These are phyloP conservation scores for Hoplodrina ambigua DNA, from an alignment of 2,888 invertebrate species.

Conservation along the genomic window DNA sequence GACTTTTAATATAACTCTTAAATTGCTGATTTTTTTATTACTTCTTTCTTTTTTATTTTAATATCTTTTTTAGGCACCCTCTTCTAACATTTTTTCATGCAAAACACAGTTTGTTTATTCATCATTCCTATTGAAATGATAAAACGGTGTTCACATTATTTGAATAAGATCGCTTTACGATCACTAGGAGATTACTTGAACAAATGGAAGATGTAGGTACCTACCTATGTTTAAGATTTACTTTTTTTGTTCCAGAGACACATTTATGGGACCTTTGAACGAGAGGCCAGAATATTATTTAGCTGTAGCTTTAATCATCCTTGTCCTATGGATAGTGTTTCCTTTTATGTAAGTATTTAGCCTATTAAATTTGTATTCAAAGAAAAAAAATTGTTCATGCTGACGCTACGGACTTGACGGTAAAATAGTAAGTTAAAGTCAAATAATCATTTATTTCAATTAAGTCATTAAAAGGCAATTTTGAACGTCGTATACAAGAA, in stretches of 20 bases:
- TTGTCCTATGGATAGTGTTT: slow-evolving; percentile 79
- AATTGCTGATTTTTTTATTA: neutral
- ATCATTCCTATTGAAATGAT: too few species aligned
- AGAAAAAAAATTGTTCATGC: too few species aligned
- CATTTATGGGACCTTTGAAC: slow-evolving; percentile 76
- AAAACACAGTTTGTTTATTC: too few species aligned
- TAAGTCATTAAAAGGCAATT: too few species aligned
- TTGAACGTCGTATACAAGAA: too few species aligned
- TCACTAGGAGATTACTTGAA: too few species aligned
- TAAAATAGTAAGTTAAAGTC: neutral
- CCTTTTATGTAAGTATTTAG: slow-evolving; percentile 82
- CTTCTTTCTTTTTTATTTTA: neutral
- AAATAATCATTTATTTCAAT: too few species aligned
- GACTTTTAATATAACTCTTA: neutral
- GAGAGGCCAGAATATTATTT: slow-evolving; percentile 80
- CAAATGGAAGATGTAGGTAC: neutral
- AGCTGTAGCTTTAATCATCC: slow-evolving; percentile 75
- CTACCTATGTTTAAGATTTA: neutral
- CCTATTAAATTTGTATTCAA: neutral
- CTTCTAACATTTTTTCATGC: too few species aligned
- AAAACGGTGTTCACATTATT: too few species aligned
- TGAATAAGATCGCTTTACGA: too few species aligned
- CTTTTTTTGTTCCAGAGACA: slow-evolving; percentile 73
- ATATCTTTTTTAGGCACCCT: neutral
- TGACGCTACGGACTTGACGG: neutral